Evolutionary conservation across 2,113 vertebrate genomes (phyloP).

Genomic region (Mustela lutreola): DNA sequence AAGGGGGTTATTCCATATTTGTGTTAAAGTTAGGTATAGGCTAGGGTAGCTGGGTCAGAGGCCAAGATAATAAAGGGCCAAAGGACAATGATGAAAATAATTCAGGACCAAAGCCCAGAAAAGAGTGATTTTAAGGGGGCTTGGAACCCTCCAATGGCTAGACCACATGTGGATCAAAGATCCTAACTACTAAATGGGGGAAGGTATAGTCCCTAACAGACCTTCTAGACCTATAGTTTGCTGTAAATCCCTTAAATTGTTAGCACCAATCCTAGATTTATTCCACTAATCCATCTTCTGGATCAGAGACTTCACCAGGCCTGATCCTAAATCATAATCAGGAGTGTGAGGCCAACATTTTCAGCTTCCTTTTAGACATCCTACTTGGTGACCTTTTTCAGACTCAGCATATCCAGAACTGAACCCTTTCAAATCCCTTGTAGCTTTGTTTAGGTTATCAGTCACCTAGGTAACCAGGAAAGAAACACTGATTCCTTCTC

Average conservation of each 20-base stretch:
- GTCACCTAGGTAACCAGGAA: not conserved
- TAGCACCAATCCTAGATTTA: not conserved
- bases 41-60: not conserved
- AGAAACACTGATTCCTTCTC: not conserved
- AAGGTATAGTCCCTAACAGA: not conserved
- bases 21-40: not conserved
- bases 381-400: not conserved
- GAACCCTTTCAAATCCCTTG: not conserved
- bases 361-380: not conserved
- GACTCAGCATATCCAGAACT: not conserved
- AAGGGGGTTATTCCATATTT: not conserved
- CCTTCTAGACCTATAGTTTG: not conserved
- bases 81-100: not conserved
- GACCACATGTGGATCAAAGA: not conserved
- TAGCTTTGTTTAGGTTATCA: not conserved
- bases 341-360: not conserved
- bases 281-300: constrained; percentile 31
- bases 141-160: not conserved
- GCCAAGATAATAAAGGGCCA: not conserved
- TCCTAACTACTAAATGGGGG: not conserved
- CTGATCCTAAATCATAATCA: not conserved
- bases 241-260: not conserved
- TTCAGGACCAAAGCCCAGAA: not conserved
- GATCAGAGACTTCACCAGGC: not conserved
- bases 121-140: not conserved